Percentiles rank a stretch among this genome's conserved stretches.
Evolutionary conservation across 1,140 invertebrate genomes (phyloP).

Genomic region (Drosophila arizonae): DNA sequence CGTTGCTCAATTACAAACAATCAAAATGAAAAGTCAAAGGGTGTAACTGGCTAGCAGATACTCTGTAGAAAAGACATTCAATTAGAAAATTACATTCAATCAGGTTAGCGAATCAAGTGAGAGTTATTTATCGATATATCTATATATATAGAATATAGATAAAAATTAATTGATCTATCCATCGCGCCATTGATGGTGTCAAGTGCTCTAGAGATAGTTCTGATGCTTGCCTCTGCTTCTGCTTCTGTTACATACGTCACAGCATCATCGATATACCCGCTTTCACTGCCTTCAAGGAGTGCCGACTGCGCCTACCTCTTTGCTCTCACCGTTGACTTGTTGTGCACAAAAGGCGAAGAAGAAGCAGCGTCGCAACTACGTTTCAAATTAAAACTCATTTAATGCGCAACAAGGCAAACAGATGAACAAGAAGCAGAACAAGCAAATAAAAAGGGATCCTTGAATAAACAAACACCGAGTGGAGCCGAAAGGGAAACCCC

Average conservation of each 20-base stretch:
- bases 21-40: neutral
- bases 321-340: too few species aligned
- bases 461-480: conserved; percentile 52
- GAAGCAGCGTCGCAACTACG: conserved; percentile 53
- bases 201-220: too few species aligned
- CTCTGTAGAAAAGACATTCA: neutral
- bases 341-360: too few species aligned
- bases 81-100: too few species aligned
- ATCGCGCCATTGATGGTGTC: too few species aligned
- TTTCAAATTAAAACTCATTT: conserved; percentile 78
- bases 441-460: conserved; percentile 20
- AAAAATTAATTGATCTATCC: too few species aligned
- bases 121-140: too few species aligned
- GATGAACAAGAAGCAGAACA: conserved; percentile 1
- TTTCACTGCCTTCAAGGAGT: neutral
- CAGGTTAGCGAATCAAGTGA: too few species aligned
- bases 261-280: neutral
- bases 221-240: neutral
- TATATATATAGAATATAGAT: too few species aligned
- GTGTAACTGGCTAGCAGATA: neutral
- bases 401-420: conserved; percentile 64
- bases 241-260: too few species aligned
- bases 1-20: conserved; percentile 72
- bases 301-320: too few species aligned
- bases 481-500: neutral